Evolutionary conservation across 2,797 vertebrate species (phyloP).

Genomic region (Podarcis lilfordi): DNA sequence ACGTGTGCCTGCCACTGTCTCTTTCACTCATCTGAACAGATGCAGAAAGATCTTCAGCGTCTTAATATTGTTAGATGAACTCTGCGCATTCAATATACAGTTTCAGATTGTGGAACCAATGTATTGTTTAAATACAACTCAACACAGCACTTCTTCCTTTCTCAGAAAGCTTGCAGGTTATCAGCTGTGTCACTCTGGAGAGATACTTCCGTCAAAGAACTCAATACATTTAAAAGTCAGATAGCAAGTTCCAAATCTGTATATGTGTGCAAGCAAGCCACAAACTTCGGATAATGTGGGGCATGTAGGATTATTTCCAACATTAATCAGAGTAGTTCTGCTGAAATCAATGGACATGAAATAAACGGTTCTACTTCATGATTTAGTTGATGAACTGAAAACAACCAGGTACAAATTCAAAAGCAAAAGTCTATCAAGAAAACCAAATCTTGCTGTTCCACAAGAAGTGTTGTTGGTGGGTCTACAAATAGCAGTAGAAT

Average conservation of each 20-base stretch:
- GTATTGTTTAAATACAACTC: background rate
- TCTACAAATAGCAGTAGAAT: background rate
- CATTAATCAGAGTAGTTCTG: no score
- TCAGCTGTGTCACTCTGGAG: background rate
- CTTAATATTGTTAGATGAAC: background rate
- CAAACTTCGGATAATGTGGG: background rate
- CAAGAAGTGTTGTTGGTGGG: background rate
- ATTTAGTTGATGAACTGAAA: no score
- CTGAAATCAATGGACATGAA: no score
- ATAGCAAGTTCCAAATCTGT: background rate
- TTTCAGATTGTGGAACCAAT: slow-evolving; percentile 18
- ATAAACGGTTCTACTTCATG: no score
- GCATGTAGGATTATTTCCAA: background rate
- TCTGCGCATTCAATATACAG: background rate
- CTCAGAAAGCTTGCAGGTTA: background rate
- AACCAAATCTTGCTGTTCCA: background rate
- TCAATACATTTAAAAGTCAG: background rate
- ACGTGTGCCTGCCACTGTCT: background rate
- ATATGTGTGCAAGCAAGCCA: background rate
- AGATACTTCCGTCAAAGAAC: background rate
- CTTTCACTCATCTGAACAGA: background rate
- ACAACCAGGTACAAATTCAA: background rate
- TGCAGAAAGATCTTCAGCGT: background rate
- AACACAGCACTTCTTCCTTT: background rate
- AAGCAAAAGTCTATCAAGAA: background rate